Evolutionary conservation across 2,888 invertebrate species (phyloP), one percentile per base, ranked within the genome.

Genomic region (Amaurobius ferox): DNA sequence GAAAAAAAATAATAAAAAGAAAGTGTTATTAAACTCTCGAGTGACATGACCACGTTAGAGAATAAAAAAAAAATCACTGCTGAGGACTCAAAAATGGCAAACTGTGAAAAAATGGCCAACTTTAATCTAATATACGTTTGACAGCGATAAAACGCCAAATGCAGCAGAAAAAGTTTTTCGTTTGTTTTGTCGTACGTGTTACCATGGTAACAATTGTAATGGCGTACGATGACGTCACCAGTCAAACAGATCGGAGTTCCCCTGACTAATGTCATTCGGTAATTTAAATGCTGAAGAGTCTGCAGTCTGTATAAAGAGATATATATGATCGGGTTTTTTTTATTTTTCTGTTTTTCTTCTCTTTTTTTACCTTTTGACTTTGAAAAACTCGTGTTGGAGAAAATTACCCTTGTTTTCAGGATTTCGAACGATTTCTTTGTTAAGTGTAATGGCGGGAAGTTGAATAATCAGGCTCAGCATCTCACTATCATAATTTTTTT

Each of bases 161-260:
- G 48, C 48, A 66, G 67, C 1, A 19, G 72, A 55, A 66, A 30
- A 73, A 48, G 67, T 35, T 73, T 68, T 80, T 80, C 73, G 79
- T 81, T 83, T 83, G 83, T 83, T 83, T 71, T 83, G 77, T 77
- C 48, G 67, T 32, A 29, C 73, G 35, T 23, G 79, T 83, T 67
- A 11, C 83, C 77, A 83, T 83, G 55, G 66, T 29, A 66, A 83
- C 77, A 29, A 19, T 61, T 16, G 72, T 71, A 83, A 83, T 83
- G 81, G 81, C 32, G 62, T 62, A 68, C n/a, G n/a, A n/a, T 83
- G 83, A 83, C 77, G 83, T 83, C 83, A 83, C 62, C 81, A 83
- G 55, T 83, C 77, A 72, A 76, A 66, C 83, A 77, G 70, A 77
- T 30, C 80, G 26, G 61, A 16, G 76, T 35, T 73, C 66, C 64